A percentile compares a stretch with the other conserved stretches of the same genome.
phyloP scores from a whole-genome alignment of 2,797 vertebrate genomes.

The Balearica regulorum region DNA sequence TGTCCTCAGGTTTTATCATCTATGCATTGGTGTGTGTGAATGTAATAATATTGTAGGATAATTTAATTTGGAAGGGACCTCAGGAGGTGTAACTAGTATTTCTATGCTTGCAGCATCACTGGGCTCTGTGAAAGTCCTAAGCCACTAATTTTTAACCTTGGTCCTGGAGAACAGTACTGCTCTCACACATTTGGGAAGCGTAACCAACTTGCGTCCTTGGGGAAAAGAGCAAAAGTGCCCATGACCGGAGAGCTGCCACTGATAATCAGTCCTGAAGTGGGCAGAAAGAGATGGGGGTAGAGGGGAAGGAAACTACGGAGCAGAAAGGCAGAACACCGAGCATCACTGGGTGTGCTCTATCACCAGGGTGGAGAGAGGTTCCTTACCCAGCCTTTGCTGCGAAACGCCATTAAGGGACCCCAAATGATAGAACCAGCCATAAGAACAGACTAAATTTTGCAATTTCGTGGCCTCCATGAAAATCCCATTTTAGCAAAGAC shows the following conservation, averaged over 20 bases:
- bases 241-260: not conserved
- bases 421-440: not conserved
- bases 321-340: not conserved
- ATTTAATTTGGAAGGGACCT: not conserved
- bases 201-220: not conserved
- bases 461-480: slow-evolving; percentile 44
- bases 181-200: accelerated
- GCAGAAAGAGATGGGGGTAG: not conserved
- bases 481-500: slow-evolving; percentile 58
- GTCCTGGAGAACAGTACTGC: not conserved
- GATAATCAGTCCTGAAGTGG: not conserved
- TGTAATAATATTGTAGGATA: not conserved
- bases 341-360: not conserved
- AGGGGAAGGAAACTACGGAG: not conserved
- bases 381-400: not conserved
- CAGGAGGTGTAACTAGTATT: not conserved
- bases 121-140: not conserved
- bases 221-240: not conserved
- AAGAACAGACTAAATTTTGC: slow-evolving; percentile 27
- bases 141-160: not conserved
- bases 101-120: not conserved
- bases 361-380: not conserved
- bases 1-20: not conserved
- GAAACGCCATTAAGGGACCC: not conserved
- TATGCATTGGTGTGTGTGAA: not conserved